Base-by-base conservation (phyloP, 2,113 vertebrate genomes). In the Albula goreensis region DNA sequence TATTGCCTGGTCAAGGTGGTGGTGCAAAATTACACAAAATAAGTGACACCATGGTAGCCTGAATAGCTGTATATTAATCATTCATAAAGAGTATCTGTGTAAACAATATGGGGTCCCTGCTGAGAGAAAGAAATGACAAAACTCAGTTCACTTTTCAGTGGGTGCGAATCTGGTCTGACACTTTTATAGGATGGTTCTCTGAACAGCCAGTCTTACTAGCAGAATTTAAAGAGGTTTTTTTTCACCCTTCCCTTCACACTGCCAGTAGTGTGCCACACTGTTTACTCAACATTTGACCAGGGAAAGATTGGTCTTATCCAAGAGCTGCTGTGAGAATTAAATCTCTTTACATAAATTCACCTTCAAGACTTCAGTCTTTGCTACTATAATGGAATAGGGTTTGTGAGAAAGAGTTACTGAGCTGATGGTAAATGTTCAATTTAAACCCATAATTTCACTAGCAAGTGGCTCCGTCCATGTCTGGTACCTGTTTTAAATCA, bases 41-140 rank as follows among this genome's bases (percentile, higher is more conserved):
- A 22, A 49, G 82, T 53, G 48, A 60, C 41, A 86, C 25, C 17
- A n/a, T 56, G 5, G 52, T 74, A 70, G 74, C 9, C 12, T 74
- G 80, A 87, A 84, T 66, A n/a, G 70, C 82, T 15, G 15, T 50
- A 66, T 84, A 78, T 84, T 84, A 70, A 60, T 52, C 9, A 48
- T 48, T 78, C 78, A 52, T 51, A 70, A 87, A 70, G 19, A 50
- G 17, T 50, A 50, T 17, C 51, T 52, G n/a, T 17, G 53, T 60
- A 80, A 83, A 70, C 49, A 49, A 70, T 51, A 22, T 51, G 48
- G 78, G 74, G 17, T 74, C 81, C 74, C 81, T 17, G 2, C 51
- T 50, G 70, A 74, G 31, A 83, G 53, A 5, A 41, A 50, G 15
- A 78, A 10, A 78, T 10, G 49, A 25, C 66, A 78, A 77, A 31